Conservation (phyloP, 1,140 invertebrate genomes). For the Hypothenemus hampei region DNA sequence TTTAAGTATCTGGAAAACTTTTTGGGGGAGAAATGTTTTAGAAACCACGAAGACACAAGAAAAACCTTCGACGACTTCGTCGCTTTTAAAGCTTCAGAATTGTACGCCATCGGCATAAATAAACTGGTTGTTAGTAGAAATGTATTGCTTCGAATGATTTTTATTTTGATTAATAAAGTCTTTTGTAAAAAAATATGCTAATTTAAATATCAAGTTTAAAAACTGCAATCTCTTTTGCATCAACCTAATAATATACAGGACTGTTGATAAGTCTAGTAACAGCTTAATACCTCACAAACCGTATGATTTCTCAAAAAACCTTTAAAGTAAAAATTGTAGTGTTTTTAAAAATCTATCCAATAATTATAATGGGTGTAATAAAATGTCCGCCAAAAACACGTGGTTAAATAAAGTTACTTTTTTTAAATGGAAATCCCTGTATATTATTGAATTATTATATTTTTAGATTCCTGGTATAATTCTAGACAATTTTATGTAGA, state of each 20-base stretch:
- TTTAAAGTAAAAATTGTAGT: no score
- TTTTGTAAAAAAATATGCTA: background rate
- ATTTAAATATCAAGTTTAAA: background rate
- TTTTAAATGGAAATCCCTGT: no score
- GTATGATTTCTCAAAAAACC: no score
- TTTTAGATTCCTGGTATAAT: no score
- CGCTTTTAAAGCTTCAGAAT: background rate
- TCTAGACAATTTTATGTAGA: background rate
- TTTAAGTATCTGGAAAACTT: constrained; percentile 18
- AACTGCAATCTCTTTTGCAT: background rate
- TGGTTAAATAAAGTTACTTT: no score
- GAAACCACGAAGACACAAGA: constrained; percentile 1
- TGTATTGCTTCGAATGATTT: background rate
- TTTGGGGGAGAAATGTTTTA: constrained; percentile 8
- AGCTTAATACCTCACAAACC: no score
- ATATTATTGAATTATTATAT: no score
- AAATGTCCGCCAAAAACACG: no score
- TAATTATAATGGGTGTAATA: no score
- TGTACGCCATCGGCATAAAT: constrained; percentile 8
- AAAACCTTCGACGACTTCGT: background rate
- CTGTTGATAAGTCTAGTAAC: background rate
- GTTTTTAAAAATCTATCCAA: no score
- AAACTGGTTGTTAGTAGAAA: constrained; percentile 5
- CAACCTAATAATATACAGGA: background rate
- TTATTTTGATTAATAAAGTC: background rate